Conservation (phyloP, 2,113 vertebrate genomes). For the Forbesichthys papilliferus region DNA sequence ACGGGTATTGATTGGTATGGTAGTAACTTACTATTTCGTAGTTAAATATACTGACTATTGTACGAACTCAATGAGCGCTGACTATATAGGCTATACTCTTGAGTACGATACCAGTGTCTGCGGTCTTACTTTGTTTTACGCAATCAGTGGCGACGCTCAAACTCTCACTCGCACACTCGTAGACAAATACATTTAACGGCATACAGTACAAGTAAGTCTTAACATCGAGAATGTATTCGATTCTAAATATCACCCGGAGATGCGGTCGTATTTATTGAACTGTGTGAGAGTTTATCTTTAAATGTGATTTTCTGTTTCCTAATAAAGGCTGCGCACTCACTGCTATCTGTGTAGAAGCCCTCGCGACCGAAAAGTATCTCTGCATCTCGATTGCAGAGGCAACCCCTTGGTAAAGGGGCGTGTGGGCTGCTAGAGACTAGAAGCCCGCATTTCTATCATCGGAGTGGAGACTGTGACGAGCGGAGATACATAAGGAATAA, state of each 20-base stretch:
- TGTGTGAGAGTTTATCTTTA: neutral
- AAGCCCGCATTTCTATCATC: slow-evolving; percentile 43
- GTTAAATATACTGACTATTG: no score
- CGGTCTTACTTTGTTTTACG: no score
- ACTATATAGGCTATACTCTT: no score
- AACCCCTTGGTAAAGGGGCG: slow-evolving; percentile 63
- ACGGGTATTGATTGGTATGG: no score
- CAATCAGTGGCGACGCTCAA: no score
- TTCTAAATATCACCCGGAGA: neutral
- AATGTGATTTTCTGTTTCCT: slow-evolving; percentile 29
- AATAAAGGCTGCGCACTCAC: slow-evolving; percentile 17
- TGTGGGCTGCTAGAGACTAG: slow-evolving; percentile 58
- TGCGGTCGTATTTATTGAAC: neutral
- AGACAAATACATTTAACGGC: neutral
- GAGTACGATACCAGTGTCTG: no score
- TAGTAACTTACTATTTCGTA: no score
- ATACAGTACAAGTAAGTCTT: neutral
- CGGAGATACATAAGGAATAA: slow-evolving; percentile 29
- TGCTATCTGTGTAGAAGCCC: neutral
- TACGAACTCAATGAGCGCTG: no score
- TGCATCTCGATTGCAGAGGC: slow-evolving; percentile 53
- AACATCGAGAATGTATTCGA: slow-evolving; percentile 6
- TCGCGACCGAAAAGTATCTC: slow-evolving; percentile 51
- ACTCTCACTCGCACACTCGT: no score
- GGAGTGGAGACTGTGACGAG: slow-evolving; percentile 40